A percentile compares a stretch with the other conserved stretches of the same genome.
phyloP scores from a whole-genome alignment of 2,888 invertebrate species.

The Drosophila recens region DNA sequence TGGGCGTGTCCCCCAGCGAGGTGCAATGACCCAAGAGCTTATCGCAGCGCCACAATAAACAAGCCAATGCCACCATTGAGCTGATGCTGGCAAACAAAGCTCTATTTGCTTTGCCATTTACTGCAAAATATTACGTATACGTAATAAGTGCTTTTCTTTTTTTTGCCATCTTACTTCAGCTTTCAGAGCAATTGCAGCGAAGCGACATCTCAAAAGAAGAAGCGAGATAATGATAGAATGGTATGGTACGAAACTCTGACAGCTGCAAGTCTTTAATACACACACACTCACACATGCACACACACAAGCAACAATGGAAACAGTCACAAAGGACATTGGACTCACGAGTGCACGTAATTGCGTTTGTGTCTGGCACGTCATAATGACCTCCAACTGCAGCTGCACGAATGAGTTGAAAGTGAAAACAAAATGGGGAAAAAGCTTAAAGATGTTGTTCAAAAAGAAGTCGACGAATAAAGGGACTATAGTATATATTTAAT shows the following conservation, averaged over 20 bases:
- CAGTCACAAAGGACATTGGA: constrained; percentile 52
- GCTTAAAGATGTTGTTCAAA: constrained; percentile 26
- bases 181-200: constrained; percentile 41
- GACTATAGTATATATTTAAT: constrained; percentile 2
- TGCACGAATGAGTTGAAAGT: constrained; percentile 36
- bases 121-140: constrained; percentile 69
- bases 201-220: constrained; percentile 28
- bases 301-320: constrained; percentile 14
- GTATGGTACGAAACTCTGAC: constrained; percentile 42
- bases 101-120: constrained; percentile 64
- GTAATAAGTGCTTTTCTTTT: constrained; percentile 41
- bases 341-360: constrained; percentile 68
- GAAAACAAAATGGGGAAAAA: constrained; percentile 23
- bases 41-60: constrained; percentile 68
- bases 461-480: constrained; percentile 9
- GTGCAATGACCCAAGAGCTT: constrained; percentile 61
- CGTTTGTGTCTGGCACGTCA: constrained; percentile 56
- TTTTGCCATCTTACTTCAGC: constrained; percentile 16
- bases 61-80: constrained; percentile 60
- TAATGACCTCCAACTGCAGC: constrained; percentile 36
- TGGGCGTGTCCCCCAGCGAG: constrained; percentile 14
- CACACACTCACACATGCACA: constrained; percentile 8
- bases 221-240: constrained; percentile 30
- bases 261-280: constrained; percentile 54
- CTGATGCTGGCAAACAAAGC: constrained; percentile 67